A percentile compares a stretch with the other conserved stretches of the same genome.
Conservation (phyloP, 2,888 invertebrate genomes). For the Drosophila longiperda region DNA sequence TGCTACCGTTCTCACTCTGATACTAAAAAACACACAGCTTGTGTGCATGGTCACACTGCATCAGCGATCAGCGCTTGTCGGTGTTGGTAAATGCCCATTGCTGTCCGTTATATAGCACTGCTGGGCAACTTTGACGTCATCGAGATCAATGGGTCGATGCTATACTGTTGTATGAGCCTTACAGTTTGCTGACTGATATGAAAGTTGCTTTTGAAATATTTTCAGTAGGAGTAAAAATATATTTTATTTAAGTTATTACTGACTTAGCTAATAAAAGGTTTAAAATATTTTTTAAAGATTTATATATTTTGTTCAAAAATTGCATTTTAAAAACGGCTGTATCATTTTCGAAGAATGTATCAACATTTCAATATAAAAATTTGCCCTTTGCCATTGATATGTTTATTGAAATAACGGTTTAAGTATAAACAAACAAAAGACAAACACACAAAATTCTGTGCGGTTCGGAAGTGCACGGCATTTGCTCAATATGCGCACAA, state of each 20-base stretch:
- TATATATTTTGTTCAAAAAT: background rate
- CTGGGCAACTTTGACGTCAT: constrained; percentile 36
- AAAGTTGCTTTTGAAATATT: background rate
- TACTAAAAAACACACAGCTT: constrained; percentile 25
- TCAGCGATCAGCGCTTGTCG: constrained; percentile 28
- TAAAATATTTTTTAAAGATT: background rate
- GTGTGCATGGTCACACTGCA: constrained; percentile 31
- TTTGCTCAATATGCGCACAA: constrained; percentile 60
- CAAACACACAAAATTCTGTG: constrained; percentile 49
- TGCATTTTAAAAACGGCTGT: background rate
- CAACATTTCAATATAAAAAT: constrained; percentile 53
- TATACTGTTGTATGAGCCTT: background rate
- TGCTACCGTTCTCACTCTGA: constrained; percentile 43
- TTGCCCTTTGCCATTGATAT: constrained; percentile 67
- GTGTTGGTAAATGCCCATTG: constrained; percentile 14
- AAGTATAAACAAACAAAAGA: constrained; percentile 69
- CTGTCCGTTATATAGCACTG: constrained; percentile 8
- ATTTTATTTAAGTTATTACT: too few relatives aligned
- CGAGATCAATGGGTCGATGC: constrained; percentile 1
- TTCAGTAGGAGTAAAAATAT: background rate
- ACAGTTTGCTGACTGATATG: constrained; percentile 20
- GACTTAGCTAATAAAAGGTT: background rate
- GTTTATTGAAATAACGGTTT: constrained; percentile 72
- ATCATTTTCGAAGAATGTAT: constrained; percentile 17
- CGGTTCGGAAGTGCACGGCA: constrained; percentile 59